phyloP scores from a whole-genome alignment of 2,888 invertebrate species.

The Papilio gigon region DNA sequence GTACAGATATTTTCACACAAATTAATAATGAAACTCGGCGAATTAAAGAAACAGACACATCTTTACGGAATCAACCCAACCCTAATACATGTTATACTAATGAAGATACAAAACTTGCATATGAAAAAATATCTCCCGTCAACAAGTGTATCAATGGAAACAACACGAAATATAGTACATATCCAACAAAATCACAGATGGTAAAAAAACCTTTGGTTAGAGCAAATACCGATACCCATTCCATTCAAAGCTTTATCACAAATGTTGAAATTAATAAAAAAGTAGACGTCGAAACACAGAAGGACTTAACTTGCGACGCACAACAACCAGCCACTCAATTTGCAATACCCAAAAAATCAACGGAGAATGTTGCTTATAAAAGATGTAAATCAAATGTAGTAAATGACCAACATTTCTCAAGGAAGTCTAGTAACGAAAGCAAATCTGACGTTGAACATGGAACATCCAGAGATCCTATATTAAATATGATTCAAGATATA shows the following conservation, averaged over 20 bases:
- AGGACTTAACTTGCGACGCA: slow-evolving; percentile 26
- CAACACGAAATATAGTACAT: slow-evolving; percentile 53
- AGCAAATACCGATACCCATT: slow-evolving; percentile 59
- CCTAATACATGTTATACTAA: slow-evolving; percentile 36
- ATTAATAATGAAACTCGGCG: slow-evolving; percentile 38
- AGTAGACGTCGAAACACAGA: slow-evolving; percentile 40
- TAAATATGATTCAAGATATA: slow-evolving; percentile 70
- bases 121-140: slow-evolving; percentile 31
- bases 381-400: slow-evolving; percentile 41
- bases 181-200: slow-evolving; percentile 55
- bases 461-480: slow-evolving; percentile 56
- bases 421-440: slow-evolving; percentile 42
- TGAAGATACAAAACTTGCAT: slow-evolving; percentile 37
- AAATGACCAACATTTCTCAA: slow-evolving; percentile 36
- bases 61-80: background rate
- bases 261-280: slow-evolving; percentile 40
- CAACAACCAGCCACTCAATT: background rate
- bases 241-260: slow-evolving; percentile 46
- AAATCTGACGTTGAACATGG: slow-evolving; percentile 47
- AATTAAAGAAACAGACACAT: slow-evolving; percentile 40
- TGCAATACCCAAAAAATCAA: slow-evolving; percentile 38
- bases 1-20: slow-evolving; percentile 47
- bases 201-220: slow-evolving; percentile 57
- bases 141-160: slow-evolving; percentile 44
- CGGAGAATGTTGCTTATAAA: slow-evolving; percentile 29